phyloP scores from a whole-genome alignment of 2,888 invertebrate species.

The Nysson spinosus region DNA sequence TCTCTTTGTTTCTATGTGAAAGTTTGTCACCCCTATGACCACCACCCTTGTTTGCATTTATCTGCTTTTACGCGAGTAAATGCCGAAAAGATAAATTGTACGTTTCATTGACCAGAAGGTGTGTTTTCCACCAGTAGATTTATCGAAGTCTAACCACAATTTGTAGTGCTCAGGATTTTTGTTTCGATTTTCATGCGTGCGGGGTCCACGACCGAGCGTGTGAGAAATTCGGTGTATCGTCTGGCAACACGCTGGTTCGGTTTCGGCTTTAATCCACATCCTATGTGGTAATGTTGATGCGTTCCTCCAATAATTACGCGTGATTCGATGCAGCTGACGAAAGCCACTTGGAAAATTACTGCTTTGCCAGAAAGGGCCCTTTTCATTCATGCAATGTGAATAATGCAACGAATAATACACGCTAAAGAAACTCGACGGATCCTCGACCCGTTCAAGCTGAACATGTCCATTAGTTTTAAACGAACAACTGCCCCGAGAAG shows the following conservation, averaged over 20 bases:
- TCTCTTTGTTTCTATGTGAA: conserved; percentile 47
- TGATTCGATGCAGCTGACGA: conserved; percentile 39
- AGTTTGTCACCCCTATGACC: conserved; percentile 22
- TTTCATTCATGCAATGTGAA: neutral
- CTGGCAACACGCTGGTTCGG: conserved; percentile 16
- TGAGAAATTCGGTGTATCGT: conserved; percentile 26
- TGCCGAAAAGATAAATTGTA: conserved; percentile 23
- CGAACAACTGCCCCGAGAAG: conserved; percentile 19
- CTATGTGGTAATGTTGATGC: conserved; percentile 31
- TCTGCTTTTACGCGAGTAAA: conserved; percentile 10
- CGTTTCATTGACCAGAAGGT: conserved; percentile 29
- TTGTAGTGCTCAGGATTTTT: conserved; percentile 32
- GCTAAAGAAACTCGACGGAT: neutral
- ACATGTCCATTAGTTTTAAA: conserved; percentile 2
- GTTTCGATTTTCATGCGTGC: conserved; percentile 50
- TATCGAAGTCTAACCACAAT: conserved; percentile 44
- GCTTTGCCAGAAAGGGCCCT: neutral
- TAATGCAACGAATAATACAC: neutral
- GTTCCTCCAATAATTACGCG: conserved; percentile 14
- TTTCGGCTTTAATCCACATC: conserved; percentile 5
- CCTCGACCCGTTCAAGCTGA: conserved; percentile 16
- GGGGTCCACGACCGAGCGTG: conserved; percentile 39
- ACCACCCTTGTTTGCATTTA: conserved; percentile 25
- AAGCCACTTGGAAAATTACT: neutral
- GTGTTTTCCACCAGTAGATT: too few species aligned